Evolutionary conservation across 2,113 vertebrate species (phyloP).

Genomic region (Bubo blakistoni): DNA sequence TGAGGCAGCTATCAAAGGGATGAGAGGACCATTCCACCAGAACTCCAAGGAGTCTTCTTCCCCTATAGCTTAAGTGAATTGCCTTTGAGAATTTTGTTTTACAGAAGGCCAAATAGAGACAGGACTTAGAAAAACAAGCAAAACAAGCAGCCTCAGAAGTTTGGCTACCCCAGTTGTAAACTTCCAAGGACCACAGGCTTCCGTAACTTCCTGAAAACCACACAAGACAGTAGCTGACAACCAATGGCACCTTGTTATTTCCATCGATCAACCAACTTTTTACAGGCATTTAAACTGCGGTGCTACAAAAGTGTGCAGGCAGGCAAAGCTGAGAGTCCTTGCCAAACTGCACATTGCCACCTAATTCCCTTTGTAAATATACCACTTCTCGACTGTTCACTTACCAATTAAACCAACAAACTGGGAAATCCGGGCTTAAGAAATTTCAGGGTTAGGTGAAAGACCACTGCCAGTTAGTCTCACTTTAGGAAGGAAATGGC

Average conservation of each 20-base stretch:
- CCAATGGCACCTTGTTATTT: neutral
- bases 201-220: neutral
- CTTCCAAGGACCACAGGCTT: neutral
- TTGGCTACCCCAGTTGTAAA: neutral
- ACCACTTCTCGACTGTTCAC: neutral
- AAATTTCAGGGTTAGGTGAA: neutral
- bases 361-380: neutral
- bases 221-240: neutral
- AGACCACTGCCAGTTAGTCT: neutral
- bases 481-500: neutral
- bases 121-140: neutral
- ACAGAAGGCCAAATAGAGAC: neutral
- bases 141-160: neutral
- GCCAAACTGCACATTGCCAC: neutral
- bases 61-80: neutral
- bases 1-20: neutral
- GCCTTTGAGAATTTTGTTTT: neutral
- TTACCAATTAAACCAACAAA: neutral
- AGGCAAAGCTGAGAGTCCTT: neutral
- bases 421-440: neutral
- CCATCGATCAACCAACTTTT: neutral
- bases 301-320: neutral
- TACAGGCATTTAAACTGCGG: neutral
- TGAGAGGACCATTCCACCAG: neutral
- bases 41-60: neutral